A percentile compares a stretch with the other conserved stretches of the same genome.
These are phyloP conservation scores for Bucorvus abyssinicus DNA, from an alignment of 2,797 vertebrate genomes.

Conservation along the genomic window DNA sequence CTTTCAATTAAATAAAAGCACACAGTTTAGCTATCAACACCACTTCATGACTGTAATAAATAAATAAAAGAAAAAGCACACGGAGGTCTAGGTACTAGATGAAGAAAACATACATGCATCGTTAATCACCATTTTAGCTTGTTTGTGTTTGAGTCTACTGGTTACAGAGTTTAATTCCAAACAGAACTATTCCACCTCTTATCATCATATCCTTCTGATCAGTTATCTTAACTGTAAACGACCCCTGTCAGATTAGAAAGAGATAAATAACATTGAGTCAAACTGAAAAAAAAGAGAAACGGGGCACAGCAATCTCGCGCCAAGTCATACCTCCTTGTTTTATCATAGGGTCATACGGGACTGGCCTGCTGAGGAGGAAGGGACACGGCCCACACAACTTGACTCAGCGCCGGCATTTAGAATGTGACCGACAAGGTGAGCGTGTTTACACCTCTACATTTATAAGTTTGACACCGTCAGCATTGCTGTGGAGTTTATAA, in stretches of 20 bases:
- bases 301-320: constrained; percentile 80
- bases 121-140: constrained; percentile 99
- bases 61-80: constrained; percentile 81
- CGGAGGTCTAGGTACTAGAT: constrained; percentile 94
- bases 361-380: constrained; percentile 51
- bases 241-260: constrained; percentile 99
- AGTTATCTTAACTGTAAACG: constrained; percentile 98
- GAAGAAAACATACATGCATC: constrained; percentile 98
- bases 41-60: constrained; percentile 96
- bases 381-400: constrained; percentile 75
- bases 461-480: constrained; percentile 55
- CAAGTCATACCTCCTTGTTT: constrained; percentile 76
- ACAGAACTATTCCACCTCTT: constrained; percentile 97
- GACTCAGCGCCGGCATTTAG: constrained; percentile 75
- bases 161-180: constrained; percentile 95
- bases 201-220: constrained; percentile 93
- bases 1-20: constrained; percentile 91
- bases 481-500: constrained; percentile 40
- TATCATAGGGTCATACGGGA: constrained; percentile 68
- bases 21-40: constrained; percentile 99
- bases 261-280: constrained; percentile 98
- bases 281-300: constrained; percentile 76
- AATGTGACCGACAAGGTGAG: constrained; percentile 67
- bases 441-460: constrained; percentile 15
- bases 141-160: constrained; percentile 97